Percentiles rank a stretch among this genome's conserved stretches.
Conservation (phyloP, 2,888 invertebrate species). For the Chesias legatella region DNA sequence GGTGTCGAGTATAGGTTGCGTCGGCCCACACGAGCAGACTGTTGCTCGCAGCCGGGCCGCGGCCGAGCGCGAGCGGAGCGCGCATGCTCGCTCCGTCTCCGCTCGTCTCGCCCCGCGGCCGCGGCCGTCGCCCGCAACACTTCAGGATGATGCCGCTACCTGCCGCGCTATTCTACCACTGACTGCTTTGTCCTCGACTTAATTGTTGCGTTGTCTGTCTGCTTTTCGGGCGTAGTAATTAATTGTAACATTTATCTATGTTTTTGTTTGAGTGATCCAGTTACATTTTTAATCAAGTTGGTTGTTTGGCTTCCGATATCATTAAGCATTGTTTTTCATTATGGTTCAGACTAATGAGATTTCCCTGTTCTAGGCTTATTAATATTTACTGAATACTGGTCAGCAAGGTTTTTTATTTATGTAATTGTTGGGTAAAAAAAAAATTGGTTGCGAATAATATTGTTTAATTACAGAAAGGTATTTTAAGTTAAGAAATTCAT, state of each 20-base stretch:
- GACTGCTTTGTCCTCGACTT: slow-evolving; percentile 57
- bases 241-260: not conserved
- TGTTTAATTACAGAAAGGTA: no score
- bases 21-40: slow-evolving; percentile 74
- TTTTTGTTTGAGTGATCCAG: no score
- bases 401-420: no score
- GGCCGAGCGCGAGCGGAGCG: slow-evolving; percentile 60
- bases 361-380: no score
- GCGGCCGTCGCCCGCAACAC: slow-evolving; percentile 26
- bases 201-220: slow-evolving; percentile 52
- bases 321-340: no score
- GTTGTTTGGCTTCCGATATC: no score
- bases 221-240: slow-evolving; percentile 35
- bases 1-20: slow-evolving; percentile 53
- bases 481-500: no score
- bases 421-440: no score
- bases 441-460: no score
- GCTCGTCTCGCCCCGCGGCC: slow-evolving; percentile 9
- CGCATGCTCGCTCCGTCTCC: slow-evolving; percentile 41
- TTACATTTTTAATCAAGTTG: no score
- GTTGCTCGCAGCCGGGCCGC: slow-evolving; percentile 69
- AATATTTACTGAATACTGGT: no score
- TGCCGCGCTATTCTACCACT: slow-evolving; percentile 41
- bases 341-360: no score
- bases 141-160: slow-evolving; percentile 37